These are phyloP conservation scores for Seira ritae DNA, from an alignment of 2,888 invertebrate species.

Conservation along the genomic window DNA sequence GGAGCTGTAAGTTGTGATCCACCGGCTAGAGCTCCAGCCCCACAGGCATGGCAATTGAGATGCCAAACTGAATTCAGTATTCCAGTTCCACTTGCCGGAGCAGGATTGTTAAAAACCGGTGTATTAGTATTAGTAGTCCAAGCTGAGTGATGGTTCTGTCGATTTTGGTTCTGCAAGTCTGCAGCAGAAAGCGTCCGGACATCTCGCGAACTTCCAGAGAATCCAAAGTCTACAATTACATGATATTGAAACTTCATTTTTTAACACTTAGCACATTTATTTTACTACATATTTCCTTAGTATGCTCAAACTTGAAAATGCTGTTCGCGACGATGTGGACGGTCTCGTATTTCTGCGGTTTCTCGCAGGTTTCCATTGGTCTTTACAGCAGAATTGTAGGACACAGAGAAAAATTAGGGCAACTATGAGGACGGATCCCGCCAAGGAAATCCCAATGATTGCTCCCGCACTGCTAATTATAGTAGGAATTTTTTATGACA, in stretches of 20 bases:
- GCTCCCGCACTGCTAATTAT: slow-evolving; percentile 40
- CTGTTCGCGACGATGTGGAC: slow-evolving; percentile 30
- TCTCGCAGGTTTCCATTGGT: not conserved
- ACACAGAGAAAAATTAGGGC: slow-evolving; percentile 38
- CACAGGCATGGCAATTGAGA: slow-evolving; percentile 29
- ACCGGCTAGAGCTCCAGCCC: slow-evolving; percentile 14
- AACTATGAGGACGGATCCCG: slow-evolving; percentile 25
- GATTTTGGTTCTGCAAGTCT: slow-evolving; percentile 17
- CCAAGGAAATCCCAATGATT: slow-evolving; percentile 44
- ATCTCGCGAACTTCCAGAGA: too few relatives aligned
- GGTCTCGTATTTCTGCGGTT: slow-evolving; percentile 26
- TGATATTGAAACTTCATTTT: too few relatives aligned
- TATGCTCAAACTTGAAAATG: slow-evolving; percentile 40
- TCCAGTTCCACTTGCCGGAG: slow-evolving; percentile 17
- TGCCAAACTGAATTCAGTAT: slow-evolving; percentile 41
- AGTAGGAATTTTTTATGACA: too few relatives aligned
- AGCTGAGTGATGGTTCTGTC: not conserved
- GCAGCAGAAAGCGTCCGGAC: slow-evolving; percentile 13
- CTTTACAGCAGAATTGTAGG: slow-evolving; percentile 35
- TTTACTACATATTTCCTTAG: too few relatives aligned
- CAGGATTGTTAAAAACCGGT: not conserved
- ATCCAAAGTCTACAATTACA: too few relatives aligned
- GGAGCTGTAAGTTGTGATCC: not conserved
- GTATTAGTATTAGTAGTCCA: too few relatives aligned
- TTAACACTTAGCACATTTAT: too few relatives aligned